A percentile compares a stretch with the other conserved stretches of the same genome.
These are phyloP conservation scores for Xiphophorus birchmanni DNA, from an alignment of 2,797 vertebrate genomes.

Conservation along the genomic window DNA sequence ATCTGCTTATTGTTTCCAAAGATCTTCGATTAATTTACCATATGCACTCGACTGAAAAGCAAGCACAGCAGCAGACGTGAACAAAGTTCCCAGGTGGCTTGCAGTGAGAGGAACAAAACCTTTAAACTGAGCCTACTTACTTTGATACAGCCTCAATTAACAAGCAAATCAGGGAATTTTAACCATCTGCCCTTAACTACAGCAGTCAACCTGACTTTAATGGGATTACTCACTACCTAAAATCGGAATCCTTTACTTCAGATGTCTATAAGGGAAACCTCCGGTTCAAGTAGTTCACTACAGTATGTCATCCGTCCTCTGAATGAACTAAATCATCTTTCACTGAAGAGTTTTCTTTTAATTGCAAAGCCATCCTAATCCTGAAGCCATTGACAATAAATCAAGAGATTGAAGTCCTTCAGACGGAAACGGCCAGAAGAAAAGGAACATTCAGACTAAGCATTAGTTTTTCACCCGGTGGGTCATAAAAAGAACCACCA, in stretches of 20 bases:
- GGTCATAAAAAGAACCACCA: slow-evolving; percentile 11
- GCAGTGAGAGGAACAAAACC: slow-evolving; percentile 28
- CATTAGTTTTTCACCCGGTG: slow-evolving; percentile 1
- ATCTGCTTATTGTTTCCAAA: slow-evolving; percentile 16
- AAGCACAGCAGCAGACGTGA: slow-evolving; percentile 7
- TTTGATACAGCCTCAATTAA: slow-evolving; percentile 22
- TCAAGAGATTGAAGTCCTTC: slow-evolving; percentile 25
- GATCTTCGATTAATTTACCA: slow-evolving; percentile 22
- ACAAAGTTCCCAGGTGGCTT: slow-evolving; percentile 18
- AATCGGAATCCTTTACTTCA: slow-evolving; percentile 11
- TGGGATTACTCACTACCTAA: slow-evolving; percentile 3
- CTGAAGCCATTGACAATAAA: slow-evolving; percentile 50
- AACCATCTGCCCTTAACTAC: background rate
- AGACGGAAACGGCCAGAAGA: slow-evolving; percentile 25
- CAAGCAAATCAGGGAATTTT: background rate
- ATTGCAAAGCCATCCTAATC: slow-evolving; percentile 52
- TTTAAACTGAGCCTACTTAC: slow-evolving; percentile 18
- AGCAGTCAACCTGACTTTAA: slow-evolving; percentile 12
- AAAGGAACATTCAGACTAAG: slow-evolving; percentile 18
- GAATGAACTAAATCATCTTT: slow-evolving; percentile 45
- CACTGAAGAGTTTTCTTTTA: slow-evolving; percentile 51
- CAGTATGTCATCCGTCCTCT: slow-evolving; percentile 15
- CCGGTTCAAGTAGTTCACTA: slow-evolving; percentile 5
- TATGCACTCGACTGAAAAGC: slow-evolving; percentile 2
- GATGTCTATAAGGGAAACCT: background rate